These are phyloP conservation scores for Stichopus horrens DNA, from an alignment of 53 echinoderm and acorn worm genomes.

Conservation along the genomic window DNA sequence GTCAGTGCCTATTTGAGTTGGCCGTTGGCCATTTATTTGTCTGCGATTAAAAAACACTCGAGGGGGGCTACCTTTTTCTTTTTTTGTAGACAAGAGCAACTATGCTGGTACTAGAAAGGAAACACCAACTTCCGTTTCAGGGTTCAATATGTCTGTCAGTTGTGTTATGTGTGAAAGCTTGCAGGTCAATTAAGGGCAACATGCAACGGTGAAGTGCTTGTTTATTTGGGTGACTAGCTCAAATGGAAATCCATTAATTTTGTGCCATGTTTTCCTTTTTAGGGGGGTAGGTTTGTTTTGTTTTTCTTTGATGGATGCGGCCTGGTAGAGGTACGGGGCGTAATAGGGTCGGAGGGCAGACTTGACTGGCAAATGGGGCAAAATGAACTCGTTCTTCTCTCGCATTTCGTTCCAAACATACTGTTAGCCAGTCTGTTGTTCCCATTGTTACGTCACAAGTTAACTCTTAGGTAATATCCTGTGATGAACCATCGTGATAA, in stretches of 20 bases:
- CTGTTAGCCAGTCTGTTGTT: no score
- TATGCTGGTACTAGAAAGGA: conserved; percentile 6
- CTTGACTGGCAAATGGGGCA: no score
- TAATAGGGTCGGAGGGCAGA: no score
- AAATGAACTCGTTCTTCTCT: no score
- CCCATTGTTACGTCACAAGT: no score
- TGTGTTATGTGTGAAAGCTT: background rate
- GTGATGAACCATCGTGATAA: no score
- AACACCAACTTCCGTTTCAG: background rate
- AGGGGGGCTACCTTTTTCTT: background rate
- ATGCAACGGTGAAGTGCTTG: background rate
- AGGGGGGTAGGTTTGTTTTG: background rate
- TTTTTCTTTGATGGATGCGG: no score
- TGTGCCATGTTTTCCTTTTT: background rate
- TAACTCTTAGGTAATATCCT: no score
- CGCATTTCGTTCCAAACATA: no score
- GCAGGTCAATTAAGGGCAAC: background rate
- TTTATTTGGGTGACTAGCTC: background rate
- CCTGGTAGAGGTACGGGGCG: no score
- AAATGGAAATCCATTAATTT: background rate
- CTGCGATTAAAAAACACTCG: background rate
- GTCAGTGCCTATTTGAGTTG: background rate
- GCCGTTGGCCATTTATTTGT: background rate
- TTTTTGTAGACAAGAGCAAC: background rate
- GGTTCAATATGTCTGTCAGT: background rate